Evolutionary conservation across 2,888 invertebrate genomes (phyloP), one percentile per base, ranked within the genome.

Genomic region (Perithous albicinctus): DNA sequence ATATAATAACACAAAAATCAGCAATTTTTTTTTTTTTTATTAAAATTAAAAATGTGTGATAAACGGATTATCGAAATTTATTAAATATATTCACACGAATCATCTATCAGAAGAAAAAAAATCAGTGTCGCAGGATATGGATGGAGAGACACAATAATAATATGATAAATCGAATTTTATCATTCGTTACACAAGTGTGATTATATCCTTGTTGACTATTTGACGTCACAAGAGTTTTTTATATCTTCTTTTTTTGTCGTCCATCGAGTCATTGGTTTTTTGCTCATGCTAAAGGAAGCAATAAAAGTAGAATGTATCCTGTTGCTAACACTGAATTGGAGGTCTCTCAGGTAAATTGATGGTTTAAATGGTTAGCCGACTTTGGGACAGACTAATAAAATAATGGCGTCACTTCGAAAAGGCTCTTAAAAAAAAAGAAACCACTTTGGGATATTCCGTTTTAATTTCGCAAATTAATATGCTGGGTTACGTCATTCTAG

Each of bases 71-170:
- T n/a, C n/a, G 61, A 77, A 81, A 77, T 64, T 56, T 51, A 23
- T 43, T 61, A 26, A 38, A 66, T 54, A n/a, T n/a, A 78, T 78
- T 66, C 66, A 48, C 67, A 46, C 26, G 41, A 12, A 54, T 75
- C 69, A 70, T 70, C 41, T 56, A 15, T 41, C 15, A 23, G 26
- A 41, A 10, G 10, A n/a, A n/a, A 67, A 69, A 54, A 56, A 56
- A 56, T 7, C 10, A 56, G 56, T 69, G 51, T 69, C 67, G 51
- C 67, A 69, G 51, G 38, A 15, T 8, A 51, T n/a, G 35, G 8
- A 66, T 29, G 46, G 46, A 26, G 20, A 10, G 51, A 38, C 51
- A 48, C 29, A 38, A 54, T 54, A 18, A n/a, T n/a, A n/a, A n/a
- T n/a, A 38, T 51, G 67, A 69, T 23, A 38, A 29, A 69, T 69